Percentiles rank a stretch among this genome's conserved stretches.
Evolutionary conservation across 2,113 vertebrate genomes (phyloP).

Genomic region (Pseudorhombus dupliciocellatus): DNA sequence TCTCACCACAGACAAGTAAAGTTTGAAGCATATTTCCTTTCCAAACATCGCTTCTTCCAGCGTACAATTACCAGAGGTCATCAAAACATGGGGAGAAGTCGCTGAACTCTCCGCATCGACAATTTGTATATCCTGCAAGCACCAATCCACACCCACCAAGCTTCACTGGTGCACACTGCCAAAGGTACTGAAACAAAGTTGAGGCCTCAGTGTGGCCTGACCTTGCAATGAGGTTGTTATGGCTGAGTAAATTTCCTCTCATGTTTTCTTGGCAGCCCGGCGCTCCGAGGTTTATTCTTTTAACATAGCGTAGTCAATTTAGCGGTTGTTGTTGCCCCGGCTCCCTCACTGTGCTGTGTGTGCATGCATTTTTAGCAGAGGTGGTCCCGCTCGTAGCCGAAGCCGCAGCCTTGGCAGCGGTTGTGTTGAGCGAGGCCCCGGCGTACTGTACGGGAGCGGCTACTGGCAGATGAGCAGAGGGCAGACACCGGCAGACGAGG

Average conservation of each 20-base stretch:
- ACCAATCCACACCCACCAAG: conserved; percentile 8
- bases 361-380: conserved; percentile 31
- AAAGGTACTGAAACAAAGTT: conserved; percentile 35
- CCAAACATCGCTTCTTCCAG: conserved; percentile 56
- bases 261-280: conserved; percentile 53
- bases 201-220: conserved; percentile 43
- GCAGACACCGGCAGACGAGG: conserved; percentile 15
- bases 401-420: conserved; percentile 46
- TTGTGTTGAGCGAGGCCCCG: background rate
- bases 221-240: conserved; percentile 46
- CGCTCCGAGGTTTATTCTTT: conserved; percentile 27
- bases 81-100: conserved; percentile 49
- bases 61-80: conserved; percentile 55
- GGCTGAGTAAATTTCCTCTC: conserved; percentile 58
- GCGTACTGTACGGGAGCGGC: conserved; percentile 6
- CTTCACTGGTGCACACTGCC: conserved; percentile 25
- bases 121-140: conserved; percentile 33
- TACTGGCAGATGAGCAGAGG: conserved; percentile 21
- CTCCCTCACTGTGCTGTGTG: background rate
- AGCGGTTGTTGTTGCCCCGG: conserved; percentile 22
- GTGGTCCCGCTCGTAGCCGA: conserved; percentile 37
- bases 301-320: conserved; percentile 23
- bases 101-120: conserved; percentile 41
- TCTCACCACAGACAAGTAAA: conserved; percentile 59
- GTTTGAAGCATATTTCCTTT: conserved; percentile 59